Conservation (phyloP, 2,113 vertebrate species). For the Seriola aureovittata region DNA sequence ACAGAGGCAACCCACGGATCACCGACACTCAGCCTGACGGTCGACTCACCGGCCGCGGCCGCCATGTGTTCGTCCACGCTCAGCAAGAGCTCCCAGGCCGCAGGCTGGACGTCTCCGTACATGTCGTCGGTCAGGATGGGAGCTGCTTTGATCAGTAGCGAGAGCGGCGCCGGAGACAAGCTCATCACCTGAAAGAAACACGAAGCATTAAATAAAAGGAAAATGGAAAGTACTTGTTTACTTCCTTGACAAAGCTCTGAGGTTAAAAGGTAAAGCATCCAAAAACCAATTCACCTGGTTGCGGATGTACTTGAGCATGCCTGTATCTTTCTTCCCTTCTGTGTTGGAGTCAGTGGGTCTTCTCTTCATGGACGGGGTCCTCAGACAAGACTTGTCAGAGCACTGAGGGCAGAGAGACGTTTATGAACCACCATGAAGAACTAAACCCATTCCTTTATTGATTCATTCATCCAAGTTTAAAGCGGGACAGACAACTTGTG, state of each 20-base stretch:
- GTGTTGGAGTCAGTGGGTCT: slow-evolving; percentile 89
- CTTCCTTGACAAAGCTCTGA: too few species aligned
- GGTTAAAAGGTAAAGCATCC: too few species aligned
- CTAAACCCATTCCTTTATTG: not conserved
- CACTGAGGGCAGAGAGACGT: slow-evolving; percentile 82
- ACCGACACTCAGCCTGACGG: not conserved
- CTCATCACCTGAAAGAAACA: slow-evolving; percentile 92
- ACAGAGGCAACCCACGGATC: not conserved
- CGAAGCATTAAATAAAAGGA: too few species aligned
- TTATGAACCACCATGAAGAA: not conserved
- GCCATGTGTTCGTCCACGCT: slow-evolving; percentile 99
- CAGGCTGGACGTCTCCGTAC: slow-evolving; percentile 97
- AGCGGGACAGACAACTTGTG: accelerated
- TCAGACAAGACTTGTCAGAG: slow-evolving; percentile 96
- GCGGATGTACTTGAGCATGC: slow-evolving; percentile 98
- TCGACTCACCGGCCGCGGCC: slow-evolving; percentile 91
- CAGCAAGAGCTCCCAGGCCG: slow-evolving; percentile 97
- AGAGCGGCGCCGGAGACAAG: slow-evolving; percentile 94
- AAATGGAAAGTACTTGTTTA: too few species aligned
- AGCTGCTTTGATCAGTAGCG: slow-evolving; percentile 96
- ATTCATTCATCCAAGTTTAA: not conserved
- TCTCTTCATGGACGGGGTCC: slow-evolving; percentile 97
- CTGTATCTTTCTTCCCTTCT: slow-evolving; percentile 97
- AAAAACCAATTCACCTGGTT: slow-evolving; percentile 88
- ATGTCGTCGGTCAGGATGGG: slow-evolving; percentile 97